A percentile compares a stretch with the other conserved stretches of the same genome.
These are phyloP conservation scores for Gymnorhina tibicen DNA, from an alignment of 2,113 vertebrate genomes.

Conservation along the genomic window DNA sequence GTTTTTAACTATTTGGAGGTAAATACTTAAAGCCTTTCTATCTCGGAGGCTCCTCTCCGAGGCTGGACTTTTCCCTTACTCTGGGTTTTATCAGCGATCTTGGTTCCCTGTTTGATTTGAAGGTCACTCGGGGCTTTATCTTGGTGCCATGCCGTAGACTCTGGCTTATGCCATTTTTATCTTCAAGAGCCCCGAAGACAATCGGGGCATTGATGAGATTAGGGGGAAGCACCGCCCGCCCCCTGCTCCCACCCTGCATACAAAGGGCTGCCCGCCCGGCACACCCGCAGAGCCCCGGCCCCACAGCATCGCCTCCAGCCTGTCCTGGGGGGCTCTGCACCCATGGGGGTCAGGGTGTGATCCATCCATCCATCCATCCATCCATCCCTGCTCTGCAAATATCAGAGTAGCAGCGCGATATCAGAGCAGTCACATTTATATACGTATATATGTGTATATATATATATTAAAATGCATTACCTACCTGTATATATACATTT, in stretches of 20 bases:
- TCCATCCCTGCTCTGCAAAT: neutral
- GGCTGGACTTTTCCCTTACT: constrained; percentile 57
- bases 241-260: constrained; percentile 46
- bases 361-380: neutral
- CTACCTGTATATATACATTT: neutral
- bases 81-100: constrained; percentile 54
- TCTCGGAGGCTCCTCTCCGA: neutral
- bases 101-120: constrained; percentile 71
- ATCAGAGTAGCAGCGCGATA: neutral
- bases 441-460: no score
- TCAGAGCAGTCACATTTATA: neutral
- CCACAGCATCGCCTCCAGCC: neutral
- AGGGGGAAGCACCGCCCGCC: constrained; percentile 7
- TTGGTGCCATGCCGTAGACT: constrained; percentile 42
- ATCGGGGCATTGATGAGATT: constrained; percentile 74
- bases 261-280: constrained; percentile 30
- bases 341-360: rapidly evolving
- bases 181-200: constrained; percentile 63
- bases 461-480: neutral
- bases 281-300: neutral
- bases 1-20: constrained; percentile 37
- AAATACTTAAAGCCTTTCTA: constrained; percentile 30
- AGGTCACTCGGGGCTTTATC: constrained; percentile 68
- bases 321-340: neutral
- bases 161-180: constrained; percentile 65